Percentiles rank a stretch among this genome's conserved stretches.
phyloP scores from a whole-genome alignment of 2,888 invertebrate genomes.

The Synergus itoensis region DNA sequence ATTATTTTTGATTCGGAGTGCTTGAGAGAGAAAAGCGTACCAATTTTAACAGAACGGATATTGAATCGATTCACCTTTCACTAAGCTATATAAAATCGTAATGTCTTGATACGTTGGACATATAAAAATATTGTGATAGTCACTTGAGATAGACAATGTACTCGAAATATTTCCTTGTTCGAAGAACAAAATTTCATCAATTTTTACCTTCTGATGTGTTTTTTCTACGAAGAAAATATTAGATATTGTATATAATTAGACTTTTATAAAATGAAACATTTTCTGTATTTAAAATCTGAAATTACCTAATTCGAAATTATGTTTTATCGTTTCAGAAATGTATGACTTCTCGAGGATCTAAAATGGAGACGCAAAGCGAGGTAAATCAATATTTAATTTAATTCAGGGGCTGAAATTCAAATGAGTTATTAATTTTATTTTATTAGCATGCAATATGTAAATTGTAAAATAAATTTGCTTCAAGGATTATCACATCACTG shows the following conservation, averaged over 20 bases:
- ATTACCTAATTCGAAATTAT: neutral
- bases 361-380: constrained; percentile 25
- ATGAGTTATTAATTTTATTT: neutral
- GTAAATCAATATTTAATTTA: neutral
- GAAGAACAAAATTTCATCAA: too few relatives aligned
- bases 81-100: neutral
- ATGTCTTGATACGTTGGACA: neutral
- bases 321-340: neutral
- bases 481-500: neutral
- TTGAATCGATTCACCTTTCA: neutral
- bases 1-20: neutral
- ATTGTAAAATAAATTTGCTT: neutral
- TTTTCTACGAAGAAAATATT: too few relatives aligned
- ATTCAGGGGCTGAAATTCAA: neutral
- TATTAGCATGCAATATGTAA: neutral
- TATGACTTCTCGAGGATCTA: neutral
- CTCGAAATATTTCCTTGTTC: too few relatives aligned
- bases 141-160: neutral
- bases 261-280: too few relatives aligned
- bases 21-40: neutral
- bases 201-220: too few relatives aligned
- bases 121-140: neutral
- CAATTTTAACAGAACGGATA: neutral
- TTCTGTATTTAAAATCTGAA: too few relatives aligned
- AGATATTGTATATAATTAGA: too few relatives aligned